Conservation (phyloP, 2,113 vertebrate genomes). For the Gulo gulo region DNA sequence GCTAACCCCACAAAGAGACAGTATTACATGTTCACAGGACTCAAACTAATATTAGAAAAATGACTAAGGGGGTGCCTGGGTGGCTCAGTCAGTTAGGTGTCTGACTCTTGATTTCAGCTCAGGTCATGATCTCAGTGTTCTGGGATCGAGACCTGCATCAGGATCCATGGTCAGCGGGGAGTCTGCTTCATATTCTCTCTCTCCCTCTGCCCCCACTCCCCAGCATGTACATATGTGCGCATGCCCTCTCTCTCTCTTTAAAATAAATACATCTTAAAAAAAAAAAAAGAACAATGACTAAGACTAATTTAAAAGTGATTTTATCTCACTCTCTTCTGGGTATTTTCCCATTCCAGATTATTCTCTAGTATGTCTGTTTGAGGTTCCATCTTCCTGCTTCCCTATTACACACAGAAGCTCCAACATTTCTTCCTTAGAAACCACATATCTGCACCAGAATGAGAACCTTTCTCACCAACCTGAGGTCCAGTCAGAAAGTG, state of each 20-base stretch:
- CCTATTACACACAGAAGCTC: neutral
- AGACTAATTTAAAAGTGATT: slow-evolving; percentile 31
- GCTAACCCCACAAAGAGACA: slow-evolving; percentile 8
- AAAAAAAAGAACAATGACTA: neutral
- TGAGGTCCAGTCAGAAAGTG: neutral
- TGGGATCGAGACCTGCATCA: neutral
- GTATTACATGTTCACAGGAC: neutral
- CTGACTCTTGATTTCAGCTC: neutral
- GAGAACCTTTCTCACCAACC: neutral
- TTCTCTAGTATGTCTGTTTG: neutral
- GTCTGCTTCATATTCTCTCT: neutral
- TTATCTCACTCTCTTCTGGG: neutral
- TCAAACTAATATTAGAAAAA: slow-evolving; percentile 34
- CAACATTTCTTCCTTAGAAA: neutral
- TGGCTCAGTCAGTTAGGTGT: neutral
- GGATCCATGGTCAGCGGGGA: neutral
- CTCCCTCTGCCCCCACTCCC: neutral
- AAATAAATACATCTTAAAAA: neutral
- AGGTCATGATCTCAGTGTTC: neutral
- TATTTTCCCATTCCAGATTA: neutral
- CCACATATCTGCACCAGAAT: neutral
- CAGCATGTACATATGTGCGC: too few species aligned
- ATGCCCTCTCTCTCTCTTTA: neutral
- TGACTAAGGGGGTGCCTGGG: neutral
- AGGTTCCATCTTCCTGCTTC: neutral